These are phyloP conservation scores for Poeciliopsis occidentalis DNA, from an alignment of 2,113 vertebrate species.

Conservation along the genomic window DNA sequence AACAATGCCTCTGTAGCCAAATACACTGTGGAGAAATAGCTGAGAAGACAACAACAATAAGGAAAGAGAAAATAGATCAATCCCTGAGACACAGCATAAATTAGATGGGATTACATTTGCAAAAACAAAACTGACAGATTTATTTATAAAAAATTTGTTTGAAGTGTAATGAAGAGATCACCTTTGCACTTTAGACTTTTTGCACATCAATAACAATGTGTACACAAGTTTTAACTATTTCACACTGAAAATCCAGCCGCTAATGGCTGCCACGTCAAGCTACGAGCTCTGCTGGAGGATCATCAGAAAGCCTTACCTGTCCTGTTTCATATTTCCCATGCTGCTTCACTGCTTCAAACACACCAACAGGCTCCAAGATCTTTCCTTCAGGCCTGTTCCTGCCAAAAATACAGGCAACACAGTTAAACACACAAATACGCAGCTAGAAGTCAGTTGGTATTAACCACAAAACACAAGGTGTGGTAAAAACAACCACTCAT, in stretches of 20 bases:
- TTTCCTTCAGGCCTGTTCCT: conserved; percentile 95
- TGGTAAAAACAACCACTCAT: conserved; percentile 5
- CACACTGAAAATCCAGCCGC: too few species aligned
- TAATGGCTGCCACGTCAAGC: not conserved
- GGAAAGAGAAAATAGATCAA: conserved; percentile 13
- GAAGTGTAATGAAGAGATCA: too few species aligned
- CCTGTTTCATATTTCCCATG: conserved; percentile 96
- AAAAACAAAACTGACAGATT: conserved; percentile 10
- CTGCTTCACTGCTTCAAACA: conserved; percentile 94
- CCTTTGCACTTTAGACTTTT: too few species aligned
- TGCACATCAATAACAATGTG: too few species aligned
- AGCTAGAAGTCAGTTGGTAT: not conserved
- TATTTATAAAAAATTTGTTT: not conserved
- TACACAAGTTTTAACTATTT: too few species aligned
- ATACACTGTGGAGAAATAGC: conserved; percentile 97
- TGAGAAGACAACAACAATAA: conserved; percentile 60
- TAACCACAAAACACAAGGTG: not conserved
- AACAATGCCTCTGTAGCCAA: conserved; percentile 96
- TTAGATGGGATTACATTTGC: conserved; percentile 37
- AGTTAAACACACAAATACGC: too few species aligned
- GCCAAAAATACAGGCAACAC: conserved; percentile 61
- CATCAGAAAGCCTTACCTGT: conserved; percentile 81
- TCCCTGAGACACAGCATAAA: conserved; percentile 11
- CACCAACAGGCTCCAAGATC: conserved; percentile 92
- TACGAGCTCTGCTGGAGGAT: not conserved